Percentiles rank a stretch among this genome's conserved stretches.
phyloP scores from a whole-genome alignment of 1,140 invertebrate genomes.

The Ostrea denselamellosa region DNA sequence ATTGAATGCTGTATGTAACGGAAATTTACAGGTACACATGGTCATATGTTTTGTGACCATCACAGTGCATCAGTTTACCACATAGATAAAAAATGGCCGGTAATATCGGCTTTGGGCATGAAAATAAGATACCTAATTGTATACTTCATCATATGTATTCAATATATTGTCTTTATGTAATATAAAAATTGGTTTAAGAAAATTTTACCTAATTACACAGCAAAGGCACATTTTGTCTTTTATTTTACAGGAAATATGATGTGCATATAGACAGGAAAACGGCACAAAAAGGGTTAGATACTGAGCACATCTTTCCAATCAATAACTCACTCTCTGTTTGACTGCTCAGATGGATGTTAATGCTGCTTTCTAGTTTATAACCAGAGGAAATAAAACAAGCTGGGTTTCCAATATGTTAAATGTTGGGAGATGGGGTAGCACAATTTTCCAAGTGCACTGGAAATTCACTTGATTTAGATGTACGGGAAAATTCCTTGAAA shows the following conservation, averaged over 20 bases:
- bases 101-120: too few relatives aligned
- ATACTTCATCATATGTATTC: too few relatives aligned
- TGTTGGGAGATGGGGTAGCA: too few relatives aligned
- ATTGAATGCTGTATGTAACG: too few relatives aligned
- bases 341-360: constrained; percentile 5
- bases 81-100: too few relatives aligned
- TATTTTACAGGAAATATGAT: constrained; percentile 45
- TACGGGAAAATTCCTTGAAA: neutral
- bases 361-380: neutral
- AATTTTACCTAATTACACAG: neutral
- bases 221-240: constrained; percentile 25
- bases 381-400: neutral
- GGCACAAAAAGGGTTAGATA: constrained; percentile 40
- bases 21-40: too few relatives aligned
- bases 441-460: neutral
- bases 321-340: constrained; percentile 35
- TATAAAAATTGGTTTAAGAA: neutral
- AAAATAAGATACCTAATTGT: too few relatives aligned
- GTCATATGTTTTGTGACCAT: too few relatives aligned
- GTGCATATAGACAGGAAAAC: constrained; percentile 34
- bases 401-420: neutral
- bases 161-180: neutral
- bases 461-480: neutral
- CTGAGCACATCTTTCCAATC: constrained; percentile 24
- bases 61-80: too few relatives aligned